A percentile compares a stretch with the other conserved stretches of the same genome.
Conservation (phyloP, 2,888 invertebrate species). For the Conus canariensis region DNA sequence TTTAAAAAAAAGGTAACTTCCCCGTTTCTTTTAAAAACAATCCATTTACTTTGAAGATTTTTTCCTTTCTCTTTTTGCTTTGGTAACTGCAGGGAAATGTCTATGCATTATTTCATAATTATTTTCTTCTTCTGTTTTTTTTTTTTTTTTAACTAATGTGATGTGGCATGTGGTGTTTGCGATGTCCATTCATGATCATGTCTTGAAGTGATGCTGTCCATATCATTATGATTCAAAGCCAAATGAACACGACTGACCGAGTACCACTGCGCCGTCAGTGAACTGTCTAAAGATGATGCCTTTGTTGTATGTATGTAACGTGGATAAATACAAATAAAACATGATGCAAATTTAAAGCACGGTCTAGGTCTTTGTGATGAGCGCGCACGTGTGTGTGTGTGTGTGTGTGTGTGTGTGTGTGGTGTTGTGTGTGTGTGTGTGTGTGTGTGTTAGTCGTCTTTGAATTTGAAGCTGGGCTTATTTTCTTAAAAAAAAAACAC, state of each 20-base stretch:
- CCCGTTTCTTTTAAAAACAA: no score
- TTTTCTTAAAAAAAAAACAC: neutral
- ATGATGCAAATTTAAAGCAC: neutral
- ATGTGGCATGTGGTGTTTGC: neutral
- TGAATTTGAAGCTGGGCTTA: neutral
- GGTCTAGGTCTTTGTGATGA: neutral
- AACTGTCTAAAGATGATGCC: neutral
- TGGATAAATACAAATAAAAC: neutral
- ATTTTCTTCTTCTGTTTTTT: neutral
- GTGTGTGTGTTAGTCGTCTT: neutral
- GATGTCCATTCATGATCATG: neutral
- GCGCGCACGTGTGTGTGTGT: neutral
- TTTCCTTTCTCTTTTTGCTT: neutral
- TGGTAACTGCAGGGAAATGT: neutral
- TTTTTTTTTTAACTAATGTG: neutral
- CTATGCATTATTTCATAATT: neutral
- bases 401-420: constrained; percentile 10
- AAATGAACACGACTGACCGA: neutral
- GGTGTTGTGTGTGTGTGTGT: neutral
- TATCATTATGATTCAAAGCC: neutral
- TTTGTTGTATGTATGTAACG: neutral
- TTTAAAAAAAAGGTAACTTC: no score
- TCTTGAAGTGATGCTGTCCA: constrained; percentile 5
- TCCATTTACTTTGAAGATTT: no score
- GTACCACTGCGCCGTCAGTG: neutral